These are phyloP conservation scores for Colostygia pectinataria DNA, from an alignment of 2,888 invertebrate genomes.

Conservation along the genomic window DNA sequence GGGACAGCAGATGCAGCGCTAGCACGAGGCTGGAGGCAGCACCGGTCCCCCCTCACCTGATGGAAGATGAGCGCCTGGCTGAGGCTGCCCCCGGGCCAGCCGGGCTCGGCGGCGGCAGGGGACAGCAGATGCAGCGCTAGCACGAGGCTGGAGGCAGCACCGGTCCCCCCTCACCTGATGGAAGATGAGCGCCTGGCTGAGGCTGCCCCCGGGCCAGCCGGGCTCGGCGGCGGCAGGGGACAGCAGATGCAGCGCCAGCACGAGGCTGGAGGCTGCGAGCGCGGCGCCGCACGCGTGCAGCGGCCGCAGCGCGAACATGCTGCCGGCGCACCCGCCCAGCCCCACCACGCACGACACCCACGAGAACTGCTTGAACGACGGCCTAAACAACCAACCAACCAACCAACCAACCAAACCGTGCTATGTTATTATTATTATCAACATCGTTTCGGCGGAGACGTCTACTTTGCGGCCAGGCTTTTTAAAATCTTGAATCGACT, in stretches of 20 bases:
- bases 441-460: no score
- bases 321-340: conserved; percentile 91
- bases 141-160: no score
- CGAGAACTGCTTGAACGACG: conserved; percentile 97
- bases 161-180: conserved; percentile 96
- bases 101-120: conserved; percentile 89
- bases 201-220: conserved; percentile 93
- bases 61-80: conserved; percentile 99
- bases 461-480: no score
- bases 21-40: not conserved
- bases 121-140: conserved; percentile 90
- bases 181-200: conserved; percentile 99
- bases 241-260: conserved; percentile 94
- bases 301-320: conserved; percentile 97
- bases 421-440: no score
- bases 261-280: no score
- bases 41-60: conserved; percentile 84
- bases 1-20: conserved; percentile 92
- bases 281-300: conserved; percentile 95
- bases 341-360: conserved; percentile 96
- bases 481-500: no score
- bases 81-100: conserved; percentile 90
- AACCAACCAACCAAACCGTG: no score
- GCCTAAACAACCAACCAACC: no score
- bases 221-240: conserved; percentile 92